These are phyloP conservation scores for Lasiommata megera DNA, from an alignment of 2,888 invertebrate species.

Conservation along the genomic window DNA sequence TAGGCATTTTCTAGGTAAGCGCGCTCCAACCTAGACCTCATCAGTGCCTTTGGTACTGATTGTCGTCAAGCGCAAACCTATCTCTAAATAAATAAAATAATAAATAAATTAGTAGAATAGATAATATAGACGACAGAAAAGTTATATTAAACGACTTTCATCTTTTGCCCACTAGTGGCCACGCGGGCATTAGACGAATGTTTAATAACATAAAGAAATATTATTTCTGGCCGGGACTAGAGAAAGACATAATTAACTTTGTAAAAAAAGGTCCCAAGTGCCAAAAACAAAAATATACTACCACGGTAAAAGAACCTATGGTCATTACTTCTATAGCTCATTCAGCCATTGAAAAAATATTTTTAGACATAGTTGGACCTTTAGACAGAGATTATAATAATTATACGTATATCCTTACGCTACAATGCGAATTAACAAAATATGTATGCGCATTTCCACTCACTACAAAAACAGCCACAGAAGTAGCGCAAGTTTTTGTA, in stretches of 20 bases:
- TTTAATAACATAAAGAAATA: constrained; percentile 23
- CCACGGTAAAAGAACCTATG: constrained; percentile 24
- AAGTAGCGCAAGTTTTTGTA: too few relatives aligned
- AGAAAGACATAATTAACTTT: constrained; percentile 21
- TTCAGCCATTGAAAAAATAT: constrained; percentile 29
- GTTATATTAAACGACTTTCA: constrained; percentile 29
- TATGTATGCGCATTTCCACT: constrained; percentile 16
- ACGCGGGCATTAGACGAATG: constrained; percentile 28
- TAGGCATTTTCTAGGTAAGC: too few relatives aligned
- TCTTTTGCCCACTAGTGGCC: constrained; percentile 26
- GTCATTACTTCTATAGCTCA: constrained; percentile 26
- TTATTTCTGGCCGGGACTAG: constrained; percentile 28
- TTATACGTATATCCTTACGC: constrained; percentile 15
- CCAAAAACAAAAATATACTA: constrained; percentile 23
- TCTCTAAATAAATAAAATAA: too few relatives aligned
- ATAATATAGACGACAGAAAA: constrained; percentile 18
- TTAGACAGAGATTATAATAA: constrained; percentile 22
- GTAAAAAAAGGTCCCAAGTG: constrained; percentile 27
- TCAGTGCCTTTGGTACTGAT: too few relatives aligned
- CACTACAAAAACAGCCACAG: too few relatives aligned
- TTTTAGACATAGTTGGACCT: constrained; percentile 30
- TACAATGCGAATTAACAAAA: constrained; percentile 15
- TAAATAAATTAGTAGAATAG: too few relatives aligned
- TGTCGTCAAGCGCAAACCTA: too few relatives aligned
- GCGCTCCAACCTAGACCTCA: too few relatives aligned